Percentiles rank a stretch among this genome's conserved stretches.
phyloP scores from a whole-genome alignment of 1,140 invertebrate genomes.

The Spodoptera frugiperda region DNA sequence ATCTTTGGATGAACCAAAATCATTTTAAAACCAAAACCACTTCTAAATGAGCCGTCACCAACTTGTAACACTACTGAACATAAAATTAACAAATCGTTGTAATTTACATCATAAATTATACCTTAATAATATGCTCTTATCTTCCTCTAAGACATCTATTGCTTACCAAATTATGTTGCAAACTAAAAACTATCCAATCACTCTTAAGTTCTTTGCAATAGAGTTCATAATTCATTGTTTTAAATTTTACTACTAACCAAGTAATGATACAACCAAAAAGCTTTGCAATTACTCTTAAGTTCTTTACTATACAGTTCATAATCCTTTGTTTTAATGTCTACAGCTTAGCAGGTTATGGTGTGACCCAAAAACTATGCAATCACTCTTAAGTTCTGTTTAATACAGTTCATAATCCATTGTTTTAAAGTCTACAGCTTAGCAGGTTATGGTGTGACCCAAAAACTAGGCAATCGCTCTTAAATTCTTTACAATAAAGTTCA shows the following conservation, averaged over 20 bases:
- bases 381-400: constrained; percentile 39
- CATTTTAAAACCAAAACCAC: not conserved
- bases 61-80: constrained; percentile 64
- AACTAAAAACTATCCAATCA: constrained; percentile 12
- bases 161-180: constrained; percentile 26
- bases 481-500: constrained; percentile 52
- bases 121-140: constrained; percentile 79
- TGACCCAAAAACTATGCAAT: constrained; percentile 15
- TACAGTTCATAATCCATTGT: constrained; percentile 54
- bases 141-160: constrained; percentile 76
- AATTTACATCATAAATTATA: constrained; percentile 82
- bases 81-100: constrained; percentile 82
- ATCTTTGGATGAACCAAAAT: too few relatives aligned
- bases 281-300: constrained; percentile 35
- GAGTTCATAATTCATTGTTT: constrained; percentile 49
- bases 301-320: constrained; percentile 54
- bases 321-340: constrained; percentile 36
- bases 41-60: constrained; percentile 63
- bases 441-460: constrained; percentile 26
- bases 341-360: constrained; percentile 25
- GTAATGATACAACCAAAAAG: constrained; percentile 27
- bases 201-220: constrained; percentile 50
- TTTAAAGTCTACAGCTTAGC: constrained; percentile 25
- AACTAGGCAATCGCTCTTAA: constrained; percentile 45
- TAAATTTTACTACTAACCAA: constrained; percentile 33